These are phyloP conservation scores for Pitangus sulphuratus DNA, from an alignment of 2,797 vertebrate genomes.

Conservation along the genomic window DNA sequence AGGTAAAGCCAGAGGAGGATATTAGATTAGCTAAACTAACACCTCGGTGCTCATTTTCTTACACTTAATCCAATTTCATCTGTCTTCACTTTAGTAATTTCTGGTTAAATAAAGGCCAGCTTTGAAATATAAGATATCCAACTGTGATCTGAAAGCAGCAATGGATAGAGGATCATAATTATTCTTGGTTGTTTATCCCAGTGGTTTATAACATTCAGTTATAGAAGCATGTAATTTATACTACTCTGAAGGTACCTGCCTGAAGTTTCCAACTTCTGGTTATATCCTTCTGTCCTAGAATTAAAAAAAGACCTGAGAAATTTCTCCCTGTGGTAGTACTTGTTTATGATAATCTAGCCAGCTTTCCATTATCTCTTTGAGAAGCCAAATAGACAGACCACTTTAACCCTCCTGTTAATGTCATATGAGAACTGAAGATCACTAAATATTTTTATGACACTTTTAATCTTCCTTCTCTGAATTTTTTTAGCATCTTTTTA, in stretches of 20 bases:
- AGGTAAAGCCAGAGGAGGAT: not conserved
- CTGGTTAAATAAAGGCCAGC: not conserved
- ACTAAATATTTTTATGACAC: not conserved
- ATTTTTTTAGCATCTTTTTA: not conserved
- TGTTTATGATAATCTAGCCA: not conserved
- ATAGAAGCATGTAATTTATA: not conserved
- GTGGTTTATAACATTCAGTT: not conserved
- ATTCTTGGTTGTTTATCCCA: not conserved
- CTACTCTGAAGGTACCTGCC: not conserved
- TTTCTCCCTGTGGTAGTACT: not conserved
- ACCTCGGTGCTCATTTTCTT: not conserved
- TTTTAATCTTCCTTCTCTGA: not conserved
- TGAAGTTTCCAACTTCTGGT: not conserved
- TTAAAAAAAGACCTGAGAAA: not conserved
- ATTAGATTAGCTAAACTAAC: not conserved
- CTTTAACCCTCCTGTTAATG: not conserved
- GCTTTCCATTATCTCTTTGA: not conserved
- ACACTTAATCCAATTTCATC: not conserved
- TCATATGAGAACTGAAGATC: not conserved
- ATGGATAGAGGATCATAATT: not conserved
- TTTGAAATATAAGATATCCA: not conserved
- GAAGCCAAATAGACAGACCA: not conserved
- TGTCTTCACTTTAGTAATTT: not conserved
- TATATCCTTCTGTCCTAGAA: not conserved
- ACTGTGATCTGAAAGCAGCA: not conserved